Evolutionary conservation across 2,888 invertebrate genomes (phyloP).

Genomic region (Tipula confusa): DNA sequence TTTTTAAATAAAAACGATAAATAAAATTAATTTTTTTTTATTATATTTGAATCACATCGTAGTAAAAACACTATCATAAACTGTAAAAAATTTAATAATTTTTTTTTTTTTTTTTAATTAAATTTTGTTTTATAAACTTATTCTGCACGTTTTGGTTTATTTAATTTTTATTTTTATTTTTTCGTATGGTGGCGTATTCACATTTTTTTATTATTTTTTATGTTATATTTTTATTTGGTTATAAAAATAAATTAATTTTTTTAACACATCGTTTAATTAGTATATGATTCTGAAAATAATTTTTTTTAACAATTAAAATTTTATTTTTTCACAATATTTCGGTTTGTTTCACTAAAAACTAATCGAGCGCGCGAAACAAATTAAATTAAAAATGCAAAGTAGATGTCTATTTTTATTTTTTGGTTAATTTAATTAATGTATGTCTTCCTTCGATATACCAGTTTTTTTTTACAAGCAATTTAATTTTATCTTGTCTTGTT

Average conservation of each 20-base stretch:
- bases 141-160: background rate
- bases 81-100: background rate
- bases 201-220: background rate
- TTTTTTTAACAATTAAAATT: background rate
- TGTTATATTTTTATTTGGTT: background rate
- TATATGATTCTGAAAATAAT: background rate
- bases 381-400: constrained; percentile 3
- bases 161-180: background rate
- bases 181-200: background rate
- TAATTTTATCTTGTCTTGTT: constrained; percentile 3
- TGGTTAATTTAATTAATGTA: background rate
- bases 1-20: background rate
- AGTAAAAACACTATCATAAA: background rate
- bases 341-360: background rate
- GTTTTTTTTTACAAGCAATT: background rate
- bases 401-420: background rate
- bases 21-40: background rate
- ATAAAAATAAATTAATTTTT: background rate
- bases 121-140: background rate
- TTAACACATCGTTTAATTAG: background rate
- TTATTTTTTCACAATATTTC: background rate
- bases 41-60: background rate
- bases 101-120: background rate
- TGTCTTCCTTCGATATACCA: background rate
- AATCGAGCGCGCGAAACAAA: background rate